A percentile compares a stretch with the other conserved stretches of the same genome.
These are phyloP conservation scores for Acanthosepion pharaonis DNA, from an alignment of 2,888 invertebrate genomes.

Conservation along the genomic window DNA sequence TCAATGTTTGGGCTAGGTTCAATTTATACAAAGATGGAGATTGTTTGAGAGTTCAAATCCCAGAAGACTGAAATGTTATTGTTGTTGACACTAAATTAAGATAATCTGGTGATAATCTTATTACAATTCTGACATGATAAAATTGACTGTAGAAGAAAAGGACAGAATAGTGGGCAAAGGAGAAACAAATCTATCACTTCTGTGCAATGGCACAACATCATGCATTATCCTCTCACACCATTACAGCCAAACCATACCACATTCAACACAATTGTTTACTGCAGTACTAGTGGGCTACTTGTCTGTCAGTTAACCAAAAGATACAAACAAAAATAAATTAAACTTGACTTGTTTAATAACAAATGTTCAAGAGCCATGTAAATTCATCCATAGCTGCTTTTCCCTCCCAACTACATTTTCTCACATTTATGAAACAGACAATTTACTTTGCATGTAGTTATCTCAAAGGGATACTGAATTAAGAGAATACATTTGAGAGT, in stretches of 20 bases:
- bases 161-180: background rate
- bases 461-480: slow-evolving; percentile 4
- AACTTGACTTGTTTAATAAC: slow-evolving; percentile 33
- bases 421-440: slow-evolving; percentile 33
- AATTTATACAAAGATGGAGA: slow-evolving; percentile 22
- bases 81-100: slow-evolving; percentile 33
- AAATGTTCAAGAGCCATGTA: background rate
- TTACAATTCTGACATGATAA: slow-evolving; percentile 20
- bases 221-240: background rate
- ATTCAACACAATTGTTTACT: background rate
- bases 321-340: slow-evolving; percentile 33
- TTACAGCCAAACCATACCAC: background rate
- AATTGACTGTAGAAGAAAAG: background rate
- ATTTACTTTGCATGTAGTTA: background rate
- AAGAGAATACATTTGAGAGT: slow-evolving; percentile 20
- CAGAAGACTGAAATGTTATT: background rate
- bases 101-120: slow-evolving; percentile 20
- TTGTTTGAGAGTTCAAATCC: slow-evolving; percentile 22
- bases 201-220: background rate
- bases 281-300: background rate
- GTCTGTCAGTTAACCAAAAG: background rate
- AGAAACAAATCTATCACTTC: background rate
- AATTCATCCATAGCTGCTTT: background rate
- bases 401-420: background rate
- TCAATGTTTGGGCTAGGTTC: background rate